Percentiles rank a stretch among this genome's conserved stretches.
Conservation (phyloP, 2,888 invertebrate genomes). For the Heliconius aoede region DNA sequence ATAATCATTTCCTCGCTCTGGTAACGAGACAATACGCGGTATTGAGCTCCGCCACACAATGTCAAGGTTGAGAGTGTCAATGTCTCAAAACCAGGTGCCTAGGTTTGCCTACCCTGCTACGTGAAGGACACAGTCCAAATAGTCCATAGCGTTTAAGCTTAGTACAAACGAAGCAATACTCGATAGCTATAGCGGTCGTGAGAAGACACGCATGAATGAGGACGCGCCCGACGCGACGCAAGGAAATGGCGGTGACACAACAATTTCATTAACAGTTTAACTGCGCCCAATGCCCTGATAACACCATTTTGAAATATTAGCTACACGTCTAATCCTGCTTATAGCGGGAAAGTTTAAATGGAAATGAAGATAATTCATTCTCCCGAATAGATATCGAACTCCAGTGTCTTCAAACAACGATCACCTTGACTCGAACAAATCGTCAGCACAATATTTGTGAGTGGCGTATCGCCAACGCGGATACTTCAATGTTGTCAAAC, state of each 20-base stretch:
- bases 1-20: no score
- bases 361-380: no score
- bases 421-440: slow-evolving; percentile 5
- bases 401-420: slow-evolving; percentile 5
- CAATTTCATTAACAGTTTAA: slow-evolving; percentile 11
- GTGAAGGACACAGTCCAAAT: no score
- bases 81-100: not conserved
- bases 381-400: no score
- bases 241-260: not conserved
- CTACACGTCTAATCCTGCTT: no score
- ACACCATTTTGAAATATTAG: slow-evolving; percentile 1
- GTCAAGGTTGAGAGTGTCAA: no score
- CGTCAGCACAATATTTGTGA: slow-evolving; percentile 27
- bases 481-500: slow-evolving; percentile 39
- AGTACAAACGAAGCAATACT: slow-evolving; percentile 29
- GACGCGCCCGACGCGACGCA: slow-evolving; percentile 15
- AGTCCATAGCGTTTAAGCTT: not conserved
- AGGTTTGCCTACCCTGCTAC: not conserved
- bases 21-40: no score
- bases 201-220: slow-evolving; percentile 26
- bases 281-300: slow-evolving; percentile 1
- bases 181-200: slow-evolving; percentile 28
- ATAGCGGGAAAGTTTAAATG: no score
- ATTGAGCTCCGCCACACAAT: no score
- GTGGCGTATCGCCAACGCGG: slow-evolving; percentile 32